Evolutionary conservation across 1,140 invertebrate genomes (phyloP).

Genomic region (Meteorus sp.): DNA sequence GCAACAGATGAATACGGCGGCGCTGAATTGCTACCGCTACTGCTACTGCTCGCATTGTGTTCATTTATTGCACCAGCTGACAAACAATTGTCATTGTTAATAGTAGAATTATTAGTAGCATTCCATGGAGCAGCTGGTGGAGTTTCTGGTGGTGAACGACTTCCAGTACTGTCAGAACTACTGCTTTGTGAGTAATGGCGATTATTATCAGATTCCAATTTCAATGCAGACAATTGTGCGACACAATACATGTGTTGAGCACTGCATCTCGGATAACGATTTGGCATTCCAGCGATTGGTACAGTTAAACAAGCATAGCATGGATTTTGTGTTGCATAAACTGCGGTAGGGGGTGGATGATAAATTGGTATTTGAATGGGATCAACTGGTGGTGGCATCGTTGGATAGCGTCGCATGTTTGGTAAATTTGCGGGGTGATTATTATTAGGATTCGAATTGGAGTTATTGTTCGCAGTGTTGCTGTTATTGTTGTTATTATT

Average conservation of each 20-base stretch:
- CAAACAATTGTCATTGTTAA: neutral
- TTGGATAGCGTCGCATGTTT: slow-evolving; percentile 53
- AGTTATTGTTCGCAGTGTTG: too few relatives aligned
- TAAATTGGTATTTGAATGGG: slow-evolving; percentile 51
- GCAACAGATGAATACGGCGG: neutral
- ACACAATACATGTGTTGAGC: slow-evolving; percentile 52
- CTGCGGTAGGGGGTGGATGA: slow-evolving; percentile 43
- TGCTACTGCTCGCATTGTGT: neutral
- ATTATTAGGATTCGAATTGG: too few relatives aligned
- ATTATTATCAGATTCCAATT: slow-evolving; percentile 56
- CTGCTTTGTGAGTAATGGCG: slow-evolving; percentile 64
- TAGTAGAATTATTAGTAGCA: slow-evolving; percentile 8
- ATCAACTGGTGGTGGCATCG: slow-evolving; percentile 43
- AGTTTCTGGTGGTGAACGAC: slow-evolving; percentile 64
- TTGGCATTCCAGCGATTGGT: slow-evolving; percentile 49
- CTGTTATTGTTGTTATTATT: too few relatives aligned
- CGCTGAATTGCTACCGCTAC: neutral
- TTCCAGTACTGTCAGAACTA: slow-evolving; percentile 63
- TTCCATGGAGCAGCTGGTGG: slow-evolving; percentile 58
- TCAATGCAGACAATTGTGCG: slow-evolving; percentile 55
- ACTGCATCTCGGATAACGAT: slow-evolving; percentile 53
- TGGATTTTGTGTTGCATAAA: slow-evolving; percentile 49
- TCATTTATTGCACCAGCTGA: neutral
- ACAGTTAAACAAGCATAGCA: slow-evolving; percentile 52
- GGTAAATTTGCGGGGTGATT: slow-evolving; percentile 40